These are phyloP conservation scores for Gambusia holbrooki DNA, from an alignment of 2,113 vertebrate species.

Conservation along the genomic window DNA sequence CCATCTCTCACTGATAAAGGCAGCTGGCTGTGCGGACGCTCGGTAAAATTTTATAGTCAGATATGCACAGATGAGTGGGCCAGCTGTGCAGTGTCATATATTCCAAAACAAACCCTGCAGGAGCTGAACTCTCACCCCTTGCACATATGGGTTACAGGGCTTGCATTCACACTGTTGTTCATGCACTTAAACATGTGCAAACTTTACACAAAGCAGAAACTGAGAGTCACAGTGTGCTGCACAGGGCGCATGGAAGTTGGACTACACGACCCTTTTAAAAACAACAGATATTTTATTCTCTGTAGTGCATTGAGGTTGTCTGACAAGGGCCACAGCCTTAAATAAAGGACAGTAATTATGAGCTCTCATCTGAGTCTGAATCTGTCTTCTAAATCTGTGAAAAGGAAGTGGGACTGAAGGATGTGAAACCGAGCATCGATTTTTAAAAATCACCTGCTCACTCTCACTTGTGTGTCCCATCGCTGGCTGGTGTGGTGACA, in stretches of 20 bases:
- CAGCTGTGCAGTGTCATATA: slow-evolving; percentile 85
- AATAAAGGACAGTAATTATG: slow-evolving; percentile 58
- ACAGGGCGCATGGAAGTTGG: slow-evolving; percentile 26
- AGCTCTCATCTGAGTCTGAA: slow-evolving; percentile 50
- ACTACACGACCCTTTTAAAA: slow-evolving; percentile 46
- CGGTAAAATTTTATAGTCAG: slow-evolving; percentile 90
- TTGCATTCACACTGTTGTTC: slow-evolving; percentile 49
- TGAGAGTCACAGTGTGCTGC: slow-evolving; percentile 39
- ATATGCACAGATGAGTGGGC: slow-evolving; percentile 84
- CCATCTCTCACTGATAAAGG: slow-evolving; percentile 79
- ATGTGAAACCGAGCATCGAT: slow-evolving; percentile 75
- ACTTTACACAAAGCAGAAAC: slow-evolving; percentile 48
- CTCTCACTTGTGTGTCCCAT: slow-evolving; percentile 65
- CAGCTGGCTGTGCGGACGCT: slow-evolving; percentile 85
- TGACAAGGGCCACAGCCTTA: slow-evolving; percentile 43
- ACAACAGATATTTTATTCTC: slow-evolving; percentile 34
- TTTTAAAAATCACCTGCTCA: slow-evolving; percentile 79
- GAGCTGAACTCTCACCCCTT: slow-evolving; percentile 75
- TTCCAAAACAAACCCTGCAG: slow-evolving; percentile 80
- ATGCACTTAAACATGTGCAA: slow-evolving; percentile 69
- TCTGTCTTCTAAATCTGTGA: slow-evolving; percentile 62
- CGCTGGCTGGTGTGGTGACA: slow-evolving; percentile 62
- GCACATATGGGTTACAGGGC: slow-evolving; percentile 73
- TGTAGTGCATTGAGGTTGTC: slow-evolving; percentile 13
- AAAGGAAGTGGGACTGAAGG: slow-evolving; percentile 67